Base-by-base conservation (phyloP, 2,888 invertebrate species). In the Drosophila fungiperda region DNA sequence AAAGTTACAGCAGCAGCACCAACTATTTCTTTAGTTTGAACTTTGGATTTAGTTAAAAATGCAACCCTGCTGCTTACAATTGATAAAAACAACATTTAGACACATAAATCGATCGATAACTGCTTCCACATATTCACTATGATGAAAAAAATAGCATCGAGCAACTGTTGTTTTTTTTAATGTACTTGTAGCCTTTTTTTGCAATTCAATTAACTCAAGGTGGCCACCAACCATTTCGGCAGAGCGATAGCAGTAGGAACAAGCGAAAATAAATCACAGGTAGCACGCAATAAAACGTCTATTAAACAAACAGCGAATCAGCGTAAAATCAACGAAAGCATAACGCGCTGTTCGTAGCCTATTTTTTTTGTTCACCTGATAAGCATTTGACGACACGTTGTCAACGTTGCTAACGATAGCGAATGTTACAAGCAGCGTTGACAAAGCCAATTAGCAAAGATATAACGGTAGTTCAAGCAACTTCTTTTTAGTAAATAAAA, bases 391-490 rank as follows among this genome's bases (percentile, higher is more conserved):
- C 66, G 50, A 61, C 74, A 67, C 48, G 65, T 48, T 49, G 48
- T 26, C 52, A 23, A 70, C 62, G 72, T 80, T 85, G 78, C 83
- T 77, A 80, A 73, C 76, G 40, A 66, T 42, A 40, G 69, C 48
- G 67, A 69, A 76, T 70, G 35, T 70, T 77, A 68, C 73, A 80
- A 61, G 53, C 29, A 42, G 54, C 58, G 68, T 61, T 66, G 75
- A 64, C 73, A 85, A 84, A 84, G 77, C 85, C 87, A 84, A 84
- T 84, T 84, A 84, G 74, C 73, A 63, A 78, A 77, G 68, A 57
- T 75, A 71, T 89, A 89, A 83, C 85, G 78, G 87, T 76, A 74
- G 79, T 87, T 85, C 84, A 89, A 85, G 72, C 79, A 81, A 89
- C 82, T 87, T 87, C 82, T 77, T 73, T 76, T 76, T 76, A 71